Evolutionary conservation across 2,797 vertebrate species (phyloP).

Genomic region (Phoeniculus purpureus): DNA sequence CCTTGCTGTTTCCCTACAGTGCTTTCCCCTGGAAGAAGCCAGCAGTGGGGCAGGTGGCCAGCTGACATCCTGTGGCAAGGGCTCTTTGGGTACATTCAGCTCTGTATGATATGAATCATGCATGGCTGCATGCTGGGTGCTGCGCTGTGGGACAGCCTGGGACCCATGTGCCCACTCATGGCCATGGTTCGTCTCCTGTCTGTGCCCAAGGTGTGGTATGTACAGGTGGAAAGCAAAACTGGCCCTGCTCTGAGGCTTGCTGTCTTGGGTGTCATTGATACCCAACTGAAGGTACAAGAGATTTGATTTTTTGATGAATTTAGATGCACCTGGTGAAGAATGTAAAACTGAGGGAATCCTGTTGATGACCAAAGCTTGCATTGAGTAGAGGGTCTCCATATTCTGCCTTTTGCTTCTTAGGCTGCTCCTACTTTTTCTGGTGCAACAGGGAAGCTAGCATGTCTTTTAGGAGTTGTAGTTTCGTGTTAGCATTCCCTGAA

Average conservation of each 20-base stretch:
- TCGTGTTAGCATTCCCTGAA: neutral
- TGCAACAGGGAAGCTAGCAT: neutral
- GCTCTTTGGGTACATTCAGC: neutral
- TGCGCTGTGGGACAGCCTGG: neutral
- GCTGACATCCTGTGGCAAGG: neutral
- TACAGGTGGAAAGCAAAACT: neutral
- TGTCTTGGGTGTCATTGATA: neutral
- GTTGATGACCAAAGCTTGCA: too few species aligned
- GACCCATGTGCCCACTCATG: rapidly evolving
- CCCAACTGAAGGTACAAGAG: neutral
- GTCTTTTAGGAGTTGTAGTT: neutral
- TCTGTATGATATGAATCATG: neutral
- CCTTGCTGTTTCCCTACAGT: neutral
- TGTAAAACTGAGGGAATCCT: neutral
- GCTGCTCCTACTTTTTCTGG: neutral
- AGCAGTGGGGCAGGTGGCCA: conserved; percentile 3
- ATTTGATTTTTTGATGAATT: neutral
- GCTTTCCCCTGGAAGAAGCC: neutral
- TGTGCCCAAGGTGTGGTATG: rapidly evolving
- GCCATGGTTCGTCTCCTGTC: neutral
- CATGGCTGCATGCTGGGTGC: neutral
- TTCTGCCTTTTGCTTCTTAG: neutral
- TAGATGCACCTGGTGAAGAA: neutral
- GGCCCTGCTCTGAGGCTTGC: neutral
- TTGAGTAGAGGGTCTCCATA: neutral